phyloP scores from a whole-genome alignment of 1,140 invertebrate species.

The Nasonia giraulti region DNA sequence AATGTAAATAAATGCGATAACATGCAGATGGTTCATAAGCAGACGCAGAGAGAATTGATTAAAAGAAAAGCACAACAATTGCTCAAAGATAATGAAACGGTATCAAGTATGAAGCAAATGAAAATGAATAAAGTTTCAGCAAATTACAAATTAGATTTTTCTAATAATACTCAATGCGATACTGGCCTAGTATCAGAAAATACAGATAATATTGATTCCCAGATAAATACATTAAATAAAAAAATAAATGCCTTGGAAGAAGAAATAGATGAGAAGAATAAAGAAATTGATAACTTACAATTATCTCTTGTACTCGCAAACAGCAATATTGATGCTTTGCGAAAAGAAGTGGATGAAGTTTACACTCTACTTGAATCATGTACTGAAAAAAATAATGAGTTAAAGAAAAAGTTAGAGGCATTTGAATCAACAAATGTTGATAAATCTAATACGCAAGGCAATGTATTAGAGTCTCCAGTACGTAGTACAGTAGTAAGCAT shows the following conservation, averaged over 20 bases:
- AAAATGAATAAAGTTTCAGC: background rate
- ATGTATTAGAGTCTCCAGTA: background rate
- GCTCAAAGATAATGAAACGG: background rate
- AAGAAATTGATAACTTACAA: background rate
- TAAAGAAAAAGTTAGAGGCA: background rate
- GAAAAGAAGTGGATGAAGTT: background rate
- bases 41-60: background rate
- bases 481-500: background rate
- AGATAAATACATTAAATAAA: background rate
- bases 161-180: background rate
- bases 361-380: background rate
- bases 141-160: background rate
- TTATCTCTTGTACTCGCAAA: background rate
- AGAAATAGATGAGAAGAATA: background rate
- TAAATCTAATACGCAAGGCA: background rate
- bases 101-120: background rate
- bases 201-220: background rate
- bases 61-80: background rate
- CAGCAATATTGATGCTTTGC: background rate
- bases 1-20: background rate
- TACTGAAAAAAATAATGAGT: background rate
- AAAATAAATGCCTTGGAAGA: background rate
- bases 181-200: background rate
- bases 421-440: background rate
- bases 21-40: background rate